A percentile compares a stretch with the other conserved stretches of the same genome.
phyloP scores from a whole-genome alignment of 1,140 invertebrate genomes.

The Diabrotica undecimpunctata region DNA sequence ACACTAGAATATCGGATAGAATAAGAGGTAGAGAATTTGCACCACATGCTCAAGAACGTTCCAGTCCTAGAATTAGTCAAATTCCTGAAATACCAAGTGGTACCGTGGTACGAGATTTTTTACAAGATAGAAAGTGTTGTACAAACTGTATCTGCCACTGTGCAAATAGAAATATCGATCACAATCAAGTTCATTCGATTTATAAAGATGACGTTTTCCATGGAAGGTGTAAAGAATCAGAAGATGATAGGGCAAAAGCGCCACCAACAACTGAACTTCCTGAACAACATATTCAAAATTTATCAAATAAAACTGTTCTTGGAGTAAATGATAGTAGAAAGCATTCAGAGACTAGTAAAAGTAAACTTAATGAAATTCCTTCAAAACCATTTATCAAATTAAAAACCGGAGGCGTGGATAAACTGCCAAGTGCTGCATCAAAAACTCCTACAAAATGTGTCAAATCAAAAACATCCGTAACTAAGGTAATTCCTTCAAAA shows the following conservation, averaged over 20 bases:
- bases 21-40: constrained; percentile 31
- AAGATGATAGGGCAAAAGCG: too few relatives aligned
- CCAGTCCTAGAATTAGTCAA: constrained; percentile 8
- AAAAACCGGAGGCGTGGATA: constrained; percentile 11
- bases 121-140: not conserved
- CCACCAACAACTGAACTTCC: too few relatives aligned
- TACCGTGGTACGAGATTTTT: constrained; percentile 13
- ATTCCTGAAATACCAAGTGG: constrained; percentile 9
- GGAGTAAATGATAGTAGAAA: too few relatives aligned
- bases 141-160: not conserved
- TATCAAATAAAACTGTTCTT: too few relatives aligned
- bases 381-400: constrained; percentile 32
- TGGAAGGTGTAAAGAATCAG: too few relatives aligned
- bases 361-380: constrained; percentile 26
- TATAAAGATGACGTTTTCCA: too few relatives aligned
- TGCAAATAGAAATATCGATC: not conserved
- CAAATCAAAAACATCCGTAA: not conserved
- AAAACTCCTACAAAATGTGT: not conserved
- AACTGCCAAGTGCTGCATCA: not conserved
- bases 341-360: too few relatives aligned
- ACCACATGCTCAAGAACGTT: not conserved
- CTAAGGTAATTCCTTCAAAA: not conserved
- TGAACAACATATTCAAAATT: too few relatives aligned
- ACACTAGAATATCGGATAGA: constrained; percentile 39
- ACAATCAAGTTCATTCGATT: too few relatives aligned